Base-by-base conservation (phyloP, 2,797 vertebrate species). In the Crenichthys baileyi region DNA sequence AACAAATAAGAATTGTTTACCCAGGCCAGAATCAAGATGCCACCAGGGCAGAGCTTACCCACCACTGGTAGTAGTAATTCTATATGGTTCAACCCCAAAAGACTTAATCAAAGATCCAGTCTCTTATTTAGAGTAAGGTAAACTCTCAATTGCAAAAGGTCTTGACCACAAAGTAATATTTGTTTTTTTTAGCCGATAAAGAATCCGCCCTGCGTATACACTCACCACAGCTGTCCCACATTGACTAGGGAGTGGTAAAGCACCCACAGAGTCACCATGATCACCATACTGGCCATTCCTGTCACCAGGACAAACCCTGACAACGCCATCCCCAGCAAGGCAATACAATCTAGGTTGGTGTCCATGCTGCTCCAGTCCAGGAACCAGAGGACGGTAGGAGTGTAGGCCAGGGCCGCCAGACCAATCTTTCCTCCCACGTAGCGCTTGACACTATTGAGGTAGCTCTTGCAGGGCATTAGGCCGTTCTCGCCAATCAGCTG, bases 151-250 rank as follows among this genome's bases (percentile, higher is more conserved):
- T 46, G 44, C 44, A 36, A 41, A 18, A 8, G 11, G 65, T 41
- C 22, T 72, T 7, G 7, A 26, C 13, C n/a, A 29, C n/a, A 9
- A 36, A 36, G 36, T 36, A 31, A 50, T 6, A 3, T 56, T 56
- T 9, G 56, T 50, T 53, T 26, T 61, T 60, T 20, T 4, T 36
- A 36, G 18, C 16, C 20, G 6, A 15, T 15, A 26, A 26, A 60
- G n/a, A 11, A 9, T 22, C 50, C 2, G 1, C n/a, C 24, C 22
- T 26, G 24, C 3, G 12, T 5, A 22, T 60, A 39, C 6, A 94
- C 98, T 95, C 90, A 99, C 98, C 98, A 99, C 91, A 98, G 94
- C 92, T 99, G 98, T 68, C 98, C 98, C 5, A 99, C 96, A 4
- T 93, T 97, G 93, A 97, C 97, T 85, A 99, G 55, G 0, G 98